phyloP scores from a whole-genome alignment of 2,888 invertebrate species.

The Drosophila tanythrix region DNA sequence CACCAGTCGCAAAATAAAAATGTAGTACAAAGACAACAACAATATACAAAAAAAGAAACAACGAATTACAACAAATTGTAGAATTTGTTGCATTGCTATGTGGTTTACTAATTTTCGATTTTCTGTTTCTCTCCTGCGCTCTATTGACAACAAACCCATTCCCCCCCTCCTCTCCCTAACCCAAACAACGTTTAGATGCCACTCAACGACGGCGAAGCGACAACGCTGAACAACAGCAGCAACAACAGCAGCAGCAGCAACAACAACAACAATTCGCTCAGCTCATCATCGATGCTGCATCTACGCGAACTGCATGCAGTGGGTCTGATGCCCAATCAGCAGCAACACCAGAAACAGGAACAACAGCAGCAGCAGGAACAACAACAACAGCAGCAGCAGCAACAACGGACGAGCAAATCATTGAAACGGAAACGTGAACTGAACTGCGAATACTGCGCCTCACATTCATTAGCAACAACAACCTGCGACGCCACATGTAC shows the following conservation, averaged over 20 bases:
- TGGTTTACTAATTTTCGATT: slow-evolving; percentile 42
- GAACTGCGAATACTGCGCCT: slow-evolving; percentile 84
- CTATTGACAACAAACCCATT: neutral
- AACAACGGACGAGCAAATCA: slow-evolving; percentile 63
- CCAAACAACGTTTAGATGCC: slow-evolving; percentile 45
- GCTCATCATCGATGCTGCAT: slow-evolving; percentile 75
- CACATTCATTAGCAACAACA: slow-evolving; percentile 85
- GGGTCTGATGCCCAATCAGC: slow-evolving; percentile 82
- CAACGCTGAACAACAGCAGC: slow-evolving; percentile 69
- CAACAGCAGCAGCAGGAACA: slow-evolving; percentile 57
- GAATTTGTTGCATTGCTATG: neutral
- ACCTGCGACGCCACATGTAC: slow-evolving; percentile 84
- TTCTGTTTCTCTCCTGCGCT: slow-evolving; percentile 13
- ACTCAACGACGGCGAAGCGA: slow-evolving; percentile 72
- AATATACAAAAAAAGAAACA: neutral
- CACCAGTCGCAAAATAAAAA: slow-evolving; percentile 82
- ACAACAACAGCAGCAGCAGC: slow-evolving; percentile 50
- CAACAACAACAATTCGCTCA: slow-evolving; percentile 68
- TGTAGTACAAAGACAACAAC: slow-evolving; percentile 17
- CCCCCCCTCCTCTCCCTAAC: neutral
- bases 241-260: slow-evolving; percentile 60
- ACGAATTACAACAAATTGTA: slow-evolving; percentile 5
- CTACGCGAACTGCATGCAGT: slow-evolving; percentile 83
- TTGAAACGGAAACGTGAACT: slow-evolving; percentile 84
- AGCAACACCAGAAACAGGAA: slow-evolving; percentile 64